A percentile compares a stretch with the other conserved stretches of the same genome.
These are phyloP conservation scores for Drosophila atripex DNA, from an alignment of 2,888 invertebrate genomes.

Conservation along the genomic window DNA sequence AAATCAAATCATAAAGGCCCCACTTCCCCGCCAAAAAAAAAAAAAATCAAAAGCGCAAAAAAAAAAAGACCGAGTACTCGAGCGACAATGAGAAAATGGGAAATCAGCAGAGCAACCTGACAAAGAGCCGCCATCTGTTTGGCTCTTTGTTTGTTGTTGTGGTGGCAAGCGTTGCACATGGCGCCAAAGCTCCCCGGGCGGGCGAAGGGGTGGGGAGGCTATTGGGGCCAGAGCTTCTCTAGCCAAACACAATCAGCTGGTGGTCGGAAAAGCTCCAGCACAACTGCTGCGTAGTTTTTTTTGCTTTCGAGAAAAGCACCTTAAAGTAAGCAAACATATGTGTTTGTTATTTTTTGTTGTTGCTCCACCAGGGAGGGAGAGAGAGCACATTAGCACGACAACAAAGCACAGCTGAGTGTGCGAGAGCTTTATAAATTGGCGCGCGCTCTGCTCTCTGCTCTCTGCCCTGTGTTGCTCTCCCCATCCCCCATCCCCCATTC, in stretches of 20 bases:
- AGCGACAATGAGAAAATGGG: constrained; percentile 25
- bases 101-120: constrained; percentile 32
- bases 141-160: constrained; percentile 34
- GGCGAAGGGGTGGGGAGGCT: not conserved
- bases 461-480: constrained; percentile 17
- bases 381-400: constrained; percentile 21
- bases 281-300: constrained; percentile 69
- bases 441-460: constrained; percentile 2
- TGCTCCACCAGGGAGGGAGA: not conserved
- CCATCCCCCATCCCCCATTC: not conserved
- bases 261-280: constrained; percentile 53
- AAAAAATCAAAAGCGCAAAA: constrained; percentile 21
- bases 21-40: constrained; percentile 8
- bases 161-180: constrained; percentile 35
- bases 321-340: constrained; percentile 73
- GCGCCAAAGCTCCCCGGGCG: constrained; percentile 28
- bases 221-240: constrained; percentile 30
- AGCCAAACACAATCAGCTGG: constrained; percentile 71
- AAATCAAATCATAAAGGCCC: constrained; percentile 21
- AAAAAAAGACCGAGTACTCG: constrained; percentile 5
- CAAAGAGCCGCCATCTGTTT: constrained; percentile 67
- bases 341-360: constrained; percentile 47
- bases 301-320: constrained; percentile 22
- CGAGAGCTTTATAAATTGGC: constrained; percentile 34
- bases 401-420: constrained; percentile 49